phyloP scores from a whole-genome alignment of 2,113 vertebrate species.

The Saguinus midas region DNA sequence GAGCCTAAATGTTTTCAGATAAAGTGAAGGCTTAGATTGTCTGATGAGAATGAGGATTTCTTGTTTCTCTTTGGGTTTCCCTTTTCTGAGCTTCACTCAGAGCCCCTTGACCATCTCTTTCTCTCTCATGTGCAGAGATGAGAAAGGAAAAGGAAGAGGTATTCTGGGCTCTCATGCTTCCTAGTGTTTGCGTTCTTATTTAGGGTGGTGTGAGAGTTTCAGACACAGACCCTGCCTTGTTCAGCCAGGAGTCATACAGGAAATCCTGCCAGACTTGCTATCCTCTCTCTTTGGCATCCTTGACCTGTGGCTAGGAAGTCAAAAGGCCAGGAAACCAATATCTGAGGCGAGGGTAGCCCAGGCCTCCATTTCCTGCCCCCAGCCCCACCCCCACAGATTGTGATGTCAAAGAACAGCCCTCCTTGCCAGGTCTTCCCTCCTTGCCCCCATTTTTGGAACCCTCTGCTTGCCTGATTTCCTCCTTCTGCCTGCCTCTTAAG shows the following conservation, averaged over 20 bases:
- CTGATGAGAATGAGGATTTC: neutral
- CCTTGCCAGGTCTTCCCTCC: neutral
- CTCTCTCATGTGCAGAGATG: neutral
- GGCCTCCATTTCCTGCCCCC: neutral
- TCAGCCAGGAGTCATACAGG: neutral
- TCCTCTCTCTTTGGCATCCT: neutral
- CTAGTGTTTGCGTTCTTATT: neutral
- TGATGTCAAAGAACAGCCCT: neutral
- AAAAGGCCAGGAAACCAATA: neutral
- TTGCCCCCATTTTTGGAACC: neutral
- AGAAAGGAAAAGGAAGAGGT: neutral
- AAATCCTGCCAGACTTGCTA: neutral
- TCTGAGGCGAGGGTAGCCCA: neutral
- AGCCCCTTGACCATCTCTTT: neutral
- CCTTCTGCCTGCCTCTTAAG: neutral
- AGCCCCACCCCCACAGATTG: neutral
- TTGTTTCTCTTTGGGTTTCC: neutral
- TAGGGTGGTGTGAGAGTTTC: neutral
- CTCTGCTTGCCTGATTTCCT: neutral
- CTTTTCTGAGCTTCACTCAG: neutral
- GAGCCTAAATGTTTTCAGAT: neutral
- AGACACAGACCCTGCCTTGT: neutral
- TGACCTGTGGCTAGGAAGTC: neutral
- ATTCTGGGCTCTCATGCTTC: neutral
- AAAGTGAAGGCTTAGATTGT: neutral